Evolutionary conservation across 2,113 vertebrate genomes (phyloP).

Genomic region (Semnopithecus entellus): DNA sequence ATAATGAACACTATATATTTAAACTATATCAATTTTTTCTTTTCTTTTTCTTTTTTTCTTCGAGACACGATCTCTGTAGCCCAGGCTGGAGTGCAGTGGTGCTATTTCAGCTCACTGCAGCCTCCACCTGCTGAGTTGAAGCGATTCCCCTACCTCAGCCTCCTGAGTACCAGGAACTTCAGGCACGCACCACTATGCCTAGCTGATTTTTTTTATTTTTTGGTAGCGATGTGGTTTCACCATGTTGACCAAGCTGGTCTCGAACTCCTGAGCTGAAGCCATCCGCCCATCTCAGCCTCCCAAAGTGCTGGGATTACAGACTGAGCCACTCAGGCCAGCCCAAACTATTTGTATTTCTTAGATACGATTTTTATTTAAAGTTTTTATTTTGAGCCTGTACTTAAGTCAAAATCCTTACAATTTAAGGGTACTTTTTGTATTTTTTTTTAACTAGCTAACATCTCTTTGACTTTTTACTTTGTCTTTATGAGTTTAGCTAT

Average conservation of each 20-base stretch:
- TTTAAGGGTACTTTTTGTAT: neutral
- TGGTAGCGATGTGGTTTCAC: neutral
- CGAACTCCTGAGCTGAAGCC: neutral
- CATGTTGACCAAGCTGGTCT: neutral
- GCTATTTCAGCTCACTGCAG: neutral
- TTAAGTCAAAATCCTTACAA: slow-evolving; percentile 24
- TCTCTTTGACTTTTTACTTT: slow-evolving; percentile 16
- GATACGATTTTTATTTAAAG: slow-evolving; percentile 33
- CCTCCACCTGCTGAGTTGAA: neutral
- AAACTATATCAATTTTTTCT: neutral
- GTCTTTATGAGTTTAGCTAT: neutral
- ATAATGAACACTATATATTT: neutral
- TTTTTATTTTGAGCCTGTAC: slow-evolving; percentile 17
- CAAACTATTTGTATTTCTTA: neutral
- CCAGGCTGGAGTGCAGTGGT: neutral
- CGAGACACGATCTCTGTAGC: neutral
- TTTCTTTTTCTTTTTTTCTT: neutral
- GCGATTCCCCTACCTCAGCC: neutral
- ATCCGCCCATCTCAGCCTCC: neutral
- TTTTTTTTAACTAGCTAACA: neutral
- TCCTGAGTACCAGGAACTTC: neutral
- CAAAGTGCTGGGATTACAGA: neutral
- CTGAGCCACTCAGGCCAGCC: neutral
- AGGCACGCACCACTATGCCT: neutral
- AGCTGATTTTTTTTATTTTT: neutral